Evolutionary conservation across 2,797 vertebrate species (phyloP).

Genomic region (Amniataba percoides): DNA sequence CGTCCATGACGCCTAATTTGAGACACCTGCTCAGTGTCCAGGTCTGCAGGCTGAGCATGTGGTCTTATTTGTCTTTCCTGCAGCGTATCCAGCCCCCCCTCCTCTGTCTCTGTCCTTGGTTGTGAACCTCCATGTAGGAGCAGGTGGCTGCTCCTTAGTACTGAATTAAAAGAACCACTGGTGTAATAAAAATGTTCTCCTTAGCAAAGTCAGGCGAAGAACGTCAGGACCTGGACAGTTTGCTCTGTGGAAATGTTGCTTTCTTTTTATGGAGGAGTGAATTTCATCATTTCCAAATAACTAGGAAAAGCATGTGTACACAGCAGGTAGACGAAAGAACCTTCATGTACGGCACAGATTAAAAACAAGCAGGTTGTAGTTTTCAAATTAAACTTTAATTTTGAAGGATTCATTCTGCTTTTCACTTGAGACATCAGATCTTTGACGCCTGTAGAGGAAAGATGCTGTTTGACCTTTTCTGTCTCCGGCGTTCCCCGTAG

Average conservation of each 20-base stretch:
- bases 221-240: not conserved
- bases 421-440: not conserved
- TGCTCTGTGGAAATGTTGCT: constrained; percentile 1
- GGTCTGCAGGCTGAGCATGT: constrained; percentile 41
- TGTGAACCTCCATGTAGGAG: constrained; percentile 30
- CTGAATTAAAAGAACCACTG: constrained; percentile 33
- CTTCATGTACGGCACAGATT: not conserved
- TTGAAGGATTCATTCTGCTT: not conserved
- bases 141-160: constrained; percentile 31
- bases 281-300: constrained; percentile 1
- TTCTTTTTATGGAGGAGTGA: not conserved
- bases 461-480: not conserved
- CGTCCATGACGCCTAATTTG: constrained; percentile 22
- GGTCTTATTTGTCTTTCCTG: constrained; percentile 24
- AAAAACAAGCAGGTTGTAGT: not conserved
- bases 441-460: not conserved
- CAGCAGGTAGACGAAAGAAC: not conserved
- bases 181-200: constrained; percentile 20
- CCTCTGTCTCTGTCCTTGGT: constrained; percentile 39
- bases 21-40: constrained; percentile 40
- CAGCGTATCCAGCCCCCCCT: constrained; percentile 4
- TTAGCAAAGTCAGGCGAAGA: constrained; percentile 23
- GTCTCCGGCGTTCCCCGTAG: constrained; percentile 72
- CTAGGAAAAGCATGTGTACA: not conserved
- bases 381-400: not conserved